Base-by-base conservation (phyloP, 1,140 invertebrate species). In the Ceratitis capitata region DNA sequence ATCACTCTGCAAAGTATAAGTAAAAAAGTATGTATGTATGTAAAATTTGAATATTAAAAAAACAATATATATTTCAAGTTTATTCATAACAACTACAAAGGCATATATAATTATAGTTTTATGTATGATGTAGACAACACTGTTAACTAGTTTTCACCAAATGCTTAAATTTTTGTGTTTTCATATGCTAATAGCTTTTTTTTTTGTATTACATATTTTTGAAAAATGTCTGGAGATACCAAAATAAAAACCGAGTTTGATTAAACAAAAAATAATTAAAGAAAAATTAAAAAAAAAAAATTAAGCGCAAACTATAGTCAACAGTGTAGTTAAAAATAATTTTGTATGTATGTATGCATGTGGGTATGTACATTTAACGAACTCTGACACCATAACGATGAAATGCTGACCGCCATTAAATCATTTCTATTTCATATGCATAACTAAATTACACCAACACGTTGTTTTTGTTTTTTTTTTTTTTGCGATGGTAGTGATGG, bases 1-100 rank as follows among this genome's bases (percentile, higher is more conserved):
- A 82, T 23, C 78, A 82, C 78, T 53, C 49, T 82, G 42, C 45
- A 82, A 82, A 49, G 45, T n/a, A 82, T 49, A 82, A 42, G 45
- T 82, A 42, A 26, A 74, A 35, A 82, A 82, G 29, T 14, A 82
- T n/a, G 26, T 23, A 47, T 10, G 19, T 19, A 32, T 32, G 47
- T 82, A 45, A 19, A 47, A 82, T 45, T 82, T 82, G 4, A 45
- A 45, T 49, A 23, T 53, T n/a, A n/a, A 49, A 29, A 26, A 61
- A 29, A 32, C 29, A 5, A 69, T 39, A 5, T 39, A 5, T 32
- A 35, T 69, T 69, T 19, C 7, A 69, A 6, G 16, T 69, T 35
- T 19, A n/a, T 35, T 69, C 39, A 19, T 39, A 56, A 56, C 51
- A n/a, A n/a, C n/a, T n/a, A n/a, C n/a, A 56, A 56, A 56, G 19